Percentiles rank a stretch among this genome's conserved stretches.
Evolutionary conservation across 2,888 invertebrate genomes (phyloP).

Genomic region (Hipparchia sbordonii): DNA sequence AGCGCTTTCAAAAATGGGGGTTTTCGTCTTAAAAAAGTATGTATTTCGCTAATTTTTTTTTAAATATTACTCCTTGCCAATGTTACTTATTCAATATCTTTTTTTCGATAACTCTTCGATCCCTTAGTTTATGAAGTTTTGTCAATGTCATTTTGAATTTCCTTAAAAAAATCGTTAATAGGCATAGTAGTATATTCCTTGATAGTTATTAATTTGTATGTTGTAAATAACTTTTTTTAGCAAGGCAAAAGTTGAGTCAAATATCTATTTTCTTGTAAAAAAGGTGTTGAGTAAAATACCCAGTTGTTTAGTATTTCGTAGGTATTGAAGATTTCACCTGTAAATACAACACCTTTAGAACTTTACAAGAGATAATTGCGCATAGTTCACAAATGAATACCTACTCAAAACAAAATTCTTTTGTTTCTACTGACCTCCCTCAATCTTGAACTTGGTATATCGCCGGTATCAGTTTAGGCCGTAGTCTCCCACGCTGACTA

Average conservation of each 20-base stretch:
- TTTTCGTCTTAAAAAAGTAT: constrained; percentile 64
- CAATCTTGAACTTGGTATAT: too few relatives aligned
- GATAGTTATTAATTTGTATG: too few relatives aligned
- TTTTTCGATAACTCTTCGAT: background rate
- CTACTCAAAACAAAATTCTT: too few relatives aligned
- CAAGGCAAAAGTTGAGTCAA: background rate
- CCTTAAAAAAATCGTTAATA: background rate
- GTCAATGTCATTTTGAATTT: background rate
- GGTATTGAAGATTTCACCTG: background rate
- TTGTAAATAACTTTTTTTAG: background rate
- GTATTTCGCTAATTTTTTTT: constrained; percentile 41
- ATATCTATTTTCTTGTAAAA: background rate
- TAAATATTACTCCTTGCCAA: background rate
- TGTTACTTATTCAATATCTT: background rate
- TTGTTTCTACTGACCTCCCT: too few relatives aligned
- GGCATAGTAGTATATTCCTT: background rate
- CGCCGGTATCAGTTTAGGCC: too few relatives aligned
- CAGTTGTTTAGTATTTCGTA: background rate
- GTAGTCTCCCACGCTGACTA: too few relatives aligned
- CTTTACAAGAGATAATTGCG: too few relatives aligned
- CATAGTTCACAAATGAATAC: too few relatives aligned
- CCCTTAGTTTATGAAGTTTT: background rate
- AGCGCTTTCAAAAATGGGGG: constrained; percentile 54
- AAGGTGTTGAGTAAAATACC: background rate
- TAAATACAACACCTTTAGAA: too few relatives aligned